phyloP scores from a whole-genome alignment of 2,113 vertebrate species.

The Notarius lentiginosus region DNA sequence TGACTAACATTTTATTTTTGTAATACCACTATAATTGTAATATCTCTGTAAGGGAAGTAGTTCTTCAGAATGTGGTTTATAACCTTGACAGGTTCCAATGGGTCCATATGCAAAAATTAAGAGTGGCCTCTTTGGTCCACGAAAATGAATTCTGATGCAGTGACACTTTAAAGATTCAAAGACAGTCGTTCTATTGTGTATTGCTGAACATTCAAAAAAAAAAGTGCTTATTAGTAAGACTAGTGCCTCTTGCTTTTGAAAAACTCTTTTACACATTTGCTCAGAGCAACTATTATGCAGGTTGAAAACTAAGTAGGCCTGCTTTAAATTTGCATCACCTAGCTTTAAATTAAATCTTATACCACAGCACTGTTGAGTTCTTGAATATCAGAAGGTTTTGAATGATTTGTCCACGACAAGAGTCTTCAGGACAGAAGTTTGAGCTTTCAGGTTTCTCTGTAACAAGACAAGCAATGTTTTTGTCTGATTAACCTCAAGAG shows the following conservation, averaged over 20 bases:
- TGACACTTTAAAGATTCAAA: neutral
- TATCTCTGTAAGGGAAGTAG: neutral
- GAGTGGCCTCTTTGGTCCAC: neutral
- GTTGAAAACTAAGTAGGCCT: neutral
- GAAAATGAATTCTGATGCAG: neutral
- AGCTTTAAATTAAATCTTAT: neutral
- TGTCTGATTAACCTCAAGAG: too few species aligned
- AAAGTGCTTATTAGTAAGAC: neutral
- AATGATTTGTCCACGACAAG: neutral
- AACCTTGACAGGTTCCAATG: neutral
- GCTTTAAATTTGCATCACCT: neutral
- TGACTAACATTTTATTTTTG: neutral
- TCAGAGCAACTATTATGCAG: neutral
- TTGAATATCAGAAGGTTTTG: neutral
- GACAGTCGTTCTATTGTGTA: neutral
- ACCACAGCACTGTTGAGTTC: neutral
- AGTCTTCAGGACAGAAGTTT: neutral
- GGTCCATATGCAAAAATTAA: neutral
- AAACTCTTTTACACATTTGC: neutral
- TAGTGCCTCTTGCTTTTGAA: neutral
- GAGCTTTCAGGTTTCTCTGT: too few species aligned
- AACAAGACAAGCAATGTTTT: neutral
- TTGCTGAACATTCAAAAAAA: neutral
- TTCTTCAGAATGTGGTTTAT: neutral
- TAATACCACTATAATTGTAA: neutral